Percentiles rank a stretch among this genome's conserved stretches.
phyloP scores from a whole-genome alignment of 2,113 vertebrate genomes.

The Sylvia atricapilla region DNA sequence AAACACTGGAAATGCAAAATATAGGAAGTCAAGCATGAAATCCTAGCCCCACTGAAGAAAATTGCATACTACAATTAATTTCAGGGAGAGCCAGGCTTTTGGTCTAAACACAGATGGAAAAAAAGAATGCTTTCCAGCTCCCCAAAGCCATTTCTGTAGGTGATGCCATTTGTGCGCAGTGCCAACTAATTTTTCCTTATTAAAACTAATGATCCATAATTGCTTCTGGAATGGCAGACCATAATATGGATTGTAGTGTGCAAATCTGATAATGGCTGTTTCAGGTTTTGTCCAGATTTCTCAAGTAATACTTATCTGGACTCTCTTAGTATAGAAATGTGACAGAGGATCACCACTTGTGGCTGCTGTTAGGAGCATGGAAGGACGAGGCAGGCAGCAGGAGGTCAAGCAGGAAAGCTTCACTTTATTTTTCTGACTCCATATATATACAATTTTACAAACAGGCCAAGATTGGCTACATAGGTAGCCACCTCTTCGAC shows the following conservation, averaged over 20 bases:
- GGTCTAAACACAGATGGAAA: background rate
- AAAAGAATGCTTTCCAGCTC: background rate
- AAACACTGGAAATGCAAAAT: background rate
- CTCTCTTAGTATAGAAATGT: background rate
- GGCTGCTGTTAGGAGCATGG: too few species aligned
- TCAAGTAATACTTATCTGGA: background rate
- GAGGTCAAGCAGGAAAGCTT: too few species aligned
- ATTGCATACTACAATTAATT: background rate
- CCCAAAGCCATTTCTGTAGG: background rate
- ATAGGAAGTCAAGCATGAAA: background rate
- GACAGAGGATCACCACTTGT: too few species aligned
- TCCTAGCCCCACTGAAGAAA: background rate
- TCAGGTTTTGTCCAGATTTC: background rate
- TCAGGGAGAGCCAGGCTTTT: background rate
- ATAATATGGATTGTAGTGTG: background rate
- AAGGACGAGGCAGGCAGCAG: too few species aligned
- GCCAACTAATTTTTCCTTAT: background rate
- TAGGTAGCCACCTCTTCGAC: too few species aligned
- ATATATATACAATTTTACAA: too few species aligned
- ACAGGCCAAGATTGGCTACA: too few species aligned
- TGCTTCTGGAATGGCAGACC: background rate
- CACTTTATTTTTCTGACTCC: too few species aligned
- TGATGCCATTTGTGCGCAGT: background rate
- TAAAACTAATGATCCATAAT: conserved; percentile 20
- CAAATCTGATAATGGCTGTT: background rate